Conservation (phyloP, 1,140 invertebrate species). For the Pseudomyrmex pallidus region DNA sequence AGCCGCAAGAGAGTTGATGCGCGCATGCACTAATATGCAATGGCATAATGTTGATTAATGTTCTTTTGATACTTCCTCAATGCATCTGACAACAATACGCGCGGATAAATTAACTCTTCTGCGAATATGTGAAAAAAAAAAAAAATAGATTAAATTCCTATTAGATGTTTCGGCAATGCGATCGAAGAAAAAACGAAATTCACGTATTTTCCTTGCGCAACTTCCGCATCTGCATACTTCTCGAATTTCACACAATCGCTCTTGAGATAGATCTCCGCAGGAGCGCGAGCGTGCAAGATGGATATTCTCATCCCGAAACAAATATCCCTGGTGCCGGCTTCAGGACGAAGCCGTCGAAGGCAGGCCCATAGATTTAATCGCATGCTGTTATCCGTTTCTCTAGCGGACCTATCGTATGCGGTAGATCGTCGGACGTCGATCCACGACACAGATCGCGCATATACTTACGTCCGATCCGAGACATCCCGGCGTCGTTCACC, state of each 20-base stretch:
- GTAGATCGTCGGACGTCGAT: slow-evolving; percentile 46
- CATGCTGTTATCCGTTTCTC: slow-evolving; percentile 35
- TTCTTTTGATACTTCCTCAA: slow-evolving; percentile 44
- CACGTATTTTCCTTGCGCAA: background rate
- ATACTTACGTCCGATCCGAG: slow-evolving; percentile 19
- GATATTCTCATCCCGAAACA: slow-evolving; percentile 29
- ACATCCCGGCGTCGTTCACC: slow-evolving; percentile 3
- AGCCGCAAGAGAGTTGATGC: slow-evolving; percentile 52
- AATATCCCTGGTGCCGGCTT: slow-evolving; percentile 12
- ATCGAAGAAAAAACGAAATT: background rate
- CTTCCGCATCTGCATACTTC: slow-evolving; percentile 11
- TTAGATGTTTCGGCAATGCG: background rate
- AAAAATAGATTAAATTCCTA: no score
- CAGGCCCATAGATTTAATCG: slow-evolving; percentile 45
- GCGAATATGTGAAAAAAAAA: no score
- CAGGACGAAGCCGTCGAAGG: slow-evolving; percentile 15
- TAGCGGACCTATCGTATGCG: slow-evolving; percentile 35
- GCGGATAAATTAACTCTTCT: slow-evolving; percentile 40
- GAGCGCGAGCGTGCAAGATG: slow-evolving; percentile 25
- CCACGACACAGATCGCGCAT: slow-evolving; percentile 42
- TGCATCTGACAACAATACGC: slow-evolving; percentile 10
- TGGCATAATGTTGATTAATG: slow-evolving; percentile 59
- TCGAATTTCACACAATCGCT: background rate
- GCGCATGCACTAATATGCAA: slow-evolving; percentile 57
- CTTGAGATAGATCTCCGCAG: background rate